Evolutionary conservation across 2,113 vertebrate species (phyloP).

Genomic region (Eulemur rufifrons): DNA sequence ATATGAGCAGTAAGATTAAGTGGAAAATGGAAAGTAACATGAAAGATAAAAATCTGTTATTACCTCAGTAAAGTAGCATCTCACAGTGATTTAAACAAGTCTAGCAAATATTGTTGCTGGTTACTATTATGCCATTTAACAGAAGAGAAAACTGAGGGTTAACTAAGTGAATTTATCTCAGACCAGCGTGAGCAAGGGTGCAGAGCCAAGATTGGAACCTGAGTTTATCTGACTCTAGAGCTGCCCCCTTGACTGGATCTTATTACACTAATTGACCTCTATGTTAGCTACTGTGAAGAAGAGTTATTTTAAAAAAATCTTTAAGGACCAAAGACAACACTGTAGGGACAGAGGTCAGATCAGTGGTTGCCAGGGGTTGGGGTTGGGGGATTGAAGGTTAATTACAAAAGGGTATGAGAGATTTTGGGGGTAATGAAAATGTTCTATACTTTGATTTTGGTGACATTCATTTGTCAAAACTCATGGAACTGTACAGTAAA

Average conservation of each 20-base stretch:
- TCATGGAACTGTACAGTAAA: neutral
- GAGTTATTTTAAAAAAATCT: neutral
- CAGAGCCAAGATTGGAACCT: neutral
- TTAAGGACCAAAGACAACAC: neutral
- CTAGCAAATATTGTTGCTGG: neutral
- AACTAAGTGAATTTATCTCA: neutral
- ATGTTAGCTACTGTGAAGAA: neutral
- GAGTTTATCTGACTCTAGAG: neutral
- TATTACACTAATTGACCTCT: neutral
- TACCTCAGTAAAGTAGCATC: neutral
- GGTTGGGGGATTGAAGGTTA: accelerated
- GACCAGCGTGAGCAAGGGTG: neutral
- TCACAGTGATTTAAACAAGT: neutral
- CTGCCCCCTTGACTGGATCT: neutral
- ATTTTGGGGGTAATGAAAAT: neutral
- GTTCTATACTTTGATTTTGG: neutral
- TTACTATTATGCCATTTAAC: neutral
- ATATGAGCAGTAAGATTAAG: neutral
- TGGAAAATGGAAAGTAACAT: neutral
- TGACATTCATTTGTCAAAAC: neutral
- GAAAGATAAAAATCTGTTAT: neutral
- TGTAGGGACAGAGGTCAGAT: neutral
- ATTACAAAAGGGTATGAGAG: neutral
- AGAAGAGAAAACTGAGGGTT: neutral
- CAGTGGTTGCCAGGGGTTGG: neutral